A percentile compares a stretch with the other conserved stretches of the same genome.
phyloP scores from a whole-genome alignment of 2,113 vertebrate species.

The Elgaria multicarinata region DNA sequence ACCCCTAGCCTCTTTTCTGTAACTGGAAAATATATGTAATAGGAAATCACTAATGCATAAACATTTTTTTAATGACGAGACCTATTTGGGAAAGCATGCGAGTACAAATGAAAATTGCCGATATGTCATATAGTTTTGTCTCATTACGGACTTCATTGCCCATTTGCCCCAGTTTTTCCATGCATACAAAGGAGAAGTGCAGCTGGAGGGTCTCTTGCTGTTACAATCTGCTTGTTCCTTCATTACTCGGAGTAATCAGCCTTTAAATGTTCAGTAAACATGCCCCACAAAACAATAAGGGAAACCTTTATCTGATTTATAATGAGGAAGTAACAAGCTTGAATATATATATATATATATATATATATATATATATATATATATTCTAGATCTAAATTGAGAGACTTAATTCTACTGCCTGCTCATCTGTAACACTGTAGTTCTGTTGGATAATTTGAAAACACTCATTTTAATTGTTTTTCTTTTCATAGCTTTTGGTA shows the following conservation, averaged over 20 bases:
- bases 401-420: constrained; percentile 22
- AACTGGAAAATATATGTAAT: constrained; percentile 26
- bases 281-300: constrained; percentile 40
- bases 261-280: neutral
- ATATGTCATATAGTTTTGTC: constrained; percentile 15
- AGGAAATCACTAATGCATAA: constrained; percentile 43
- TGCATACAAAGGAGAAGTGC: neutral
- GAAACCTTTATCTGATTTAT: constrained; percentile 23
- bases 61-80: constrained; percentile 44
- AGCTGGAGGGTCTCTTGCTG: constrained; percentile 3
- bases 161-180: constrained; percentile 4
- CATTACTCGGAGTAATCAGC: neutral
- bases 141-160: constrained; percentile 28
- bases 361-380: neutral
- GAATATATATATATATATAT: too few relatives aligned
- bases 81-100: constrained; percentile 36
- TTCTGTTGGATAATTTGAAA: constrained; percentile 13
- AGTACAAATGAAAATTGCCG: constrained; percentile 10
- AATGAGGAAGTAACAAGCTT: neutral
- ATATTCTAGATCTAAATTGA: neutral
- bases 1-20: neutral
- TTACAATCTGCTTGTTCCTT: neutral
- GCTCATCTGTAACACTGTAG: constrained; percentile 45
- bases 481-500: neutral
- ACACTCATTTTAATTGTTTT: neutral